Evolutionary conservation across 2,113 vertebrate genomes (phyloP).

Genomic region (Chaetops frenatus): DNA sequence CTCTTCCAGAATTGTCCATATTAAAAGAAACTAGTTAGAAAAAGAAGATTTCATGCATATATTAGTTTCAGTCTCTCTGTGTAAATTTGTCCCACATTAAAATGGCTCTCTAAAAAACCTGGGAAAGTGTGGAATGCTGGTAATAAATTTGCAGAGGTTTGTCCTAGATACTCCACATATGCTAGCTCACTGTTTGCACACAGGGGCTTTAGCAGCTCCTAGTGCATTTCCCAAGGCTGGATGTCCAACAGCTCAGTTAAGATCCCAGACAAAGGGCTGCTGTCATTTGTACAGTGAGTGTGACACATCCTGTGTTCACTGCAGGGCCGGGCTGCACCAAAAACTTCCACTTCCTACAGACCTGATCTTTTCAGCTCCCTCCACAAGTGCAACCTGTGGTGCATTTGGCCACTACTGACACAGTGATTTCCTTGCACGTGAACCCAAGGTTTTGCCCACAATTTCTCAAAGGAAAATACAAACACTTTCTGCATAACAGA

Average conservation of each 20-base stretch:
- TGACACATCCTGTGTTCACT: rapidly evolving
- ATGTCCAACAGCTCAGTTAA: neutral
- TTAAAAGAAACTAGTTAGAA: neutral
- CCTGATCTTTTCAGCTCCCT: neutral
- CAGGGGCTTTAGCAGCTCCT: neutral
- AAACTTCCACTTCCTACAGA: neutral
- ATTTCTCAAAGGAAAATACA: neutral
- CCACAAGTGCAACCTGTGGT: rapidly evolving
- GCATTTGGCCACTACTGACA: neutral
- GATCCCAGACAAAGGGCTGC: neutral
- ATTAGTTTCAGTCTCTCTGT: neutral
- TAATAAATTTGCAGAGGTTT: neutral
- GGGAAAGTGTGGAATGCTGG: neutral
- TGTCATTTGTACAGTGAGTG: neutral
- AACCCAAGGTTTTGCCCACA: neutral
- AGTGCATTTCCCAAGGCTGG: neutral
- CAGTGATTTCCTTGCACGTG: neutral
- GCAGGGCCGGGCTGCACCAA: neutral
- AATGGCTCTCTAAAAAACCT: neutral
- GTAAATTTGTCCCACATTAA: neutral
- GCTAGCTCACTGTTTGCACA: neutral
- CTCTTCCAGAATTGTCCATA: neutral
- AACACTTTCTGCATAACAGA: neutral
- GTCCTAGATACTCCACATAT: neutral
- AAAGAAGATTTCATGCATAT: neutral